Base-by-base conservation (phyloP, 2,113 vertebrate genomes). In the Neotoma lepida region DNA sequence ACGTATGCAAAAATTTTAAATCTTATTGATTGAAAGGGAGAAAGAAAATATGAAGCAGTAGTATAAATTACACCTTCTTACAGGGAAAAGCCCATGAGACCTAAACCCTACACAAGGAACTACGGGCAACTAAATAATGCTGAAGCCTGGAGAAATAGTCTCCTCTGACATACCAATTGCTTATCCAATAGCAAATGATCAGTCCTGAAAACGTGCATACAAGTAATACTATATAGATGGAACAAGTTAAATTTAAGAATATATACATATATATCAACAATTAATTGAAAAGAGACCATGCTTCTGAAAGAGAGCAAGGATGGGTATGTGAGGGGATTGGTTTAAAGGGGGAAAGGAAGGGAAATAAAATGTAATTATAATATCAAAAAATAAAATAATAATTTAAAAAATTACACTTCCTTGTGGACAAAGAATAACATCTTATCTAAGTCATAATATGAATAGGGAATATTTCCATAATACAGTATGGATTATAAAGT, bases 11-110 rank as follows among this genome's bases (percentile, higher is more conserved):
- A 51, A 96, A 66, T 89, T 56, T 80, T 86, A 44, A 93, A 1
- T 86, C 30, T 77, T 88, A 26, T 81, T 90, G 73, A 93, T 90
- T 93, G 71, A 95, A 95, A 93, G 35, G 89, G 46, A 63, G 88
- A 89, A 76, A 85, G 41, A 95, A 85, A 86, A 91, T 81, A 70
- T 90, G 35, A 92, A 95, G 76, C 51, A 14, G 26, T 77, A 78
- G 49, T 66, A 86, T 71, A 94, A 95, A 91, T 86, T 87, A 85
- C 0, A 92, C 20, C 8, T 46, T 2, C n/a, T 58, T 39, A 26
- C 1, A 77, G 30, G 20, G 51, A 18, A 80, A 80, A 80, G 35
- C 35, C 54, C 20, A 81, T 56, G 78, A 81, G 78, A 1, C 35
- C 6, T 81, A 51, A 58, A 81, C 22, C n/a, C n/a, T 81, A 58